Percentiles rank a stretch among this genome's conserved stretches.
Conservation (phyloP, 2,888 invertebrate species). For the Neuroscelio doddi region DNA sequence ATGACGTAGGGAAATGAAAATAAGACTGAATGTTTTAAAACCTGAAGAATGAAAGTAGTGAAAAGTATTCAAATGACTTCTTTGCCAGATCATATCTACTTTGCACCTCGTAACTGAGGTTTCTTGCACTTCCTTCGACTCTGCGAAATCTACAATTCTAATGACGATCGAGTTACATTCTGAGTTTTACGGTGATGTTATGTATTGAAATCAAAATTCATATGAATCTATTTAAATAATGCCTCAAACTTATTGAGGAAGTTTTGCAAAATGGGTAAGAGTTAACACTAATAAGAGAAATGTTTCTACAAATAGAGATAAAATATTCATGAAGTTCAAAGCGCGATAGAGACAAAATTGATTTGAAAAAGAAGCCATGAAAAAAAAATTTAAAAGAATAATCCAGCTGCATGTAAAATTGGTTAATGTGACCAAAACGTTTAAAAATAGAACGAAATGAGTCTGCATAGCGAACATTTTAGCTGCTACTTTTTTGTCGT, state of each 20-base stretch:
- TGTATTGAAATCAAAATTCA: slow-evolving; percentile 41
- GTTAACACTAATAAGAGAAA: slow-evolving; percentile 26
- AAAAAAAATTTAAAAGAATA: too few relatives aligned
- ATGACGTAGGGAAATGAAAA: too few relatives aligned
- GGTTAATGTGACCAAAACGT: too few relatives aligned
- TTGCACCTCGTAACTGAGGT: slow-evolving; percentile 44
- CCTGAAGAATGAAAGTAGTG: slow-evolving; percentile 16
- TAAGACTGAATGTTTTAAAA: too few relatives aligned
- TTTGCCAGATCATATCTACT: slow-evolving; percentile 41
- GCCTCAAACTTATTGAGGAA: slow-evolving; percentile 36
- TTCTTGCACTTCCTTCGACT: slow-evolving; percentile 19
- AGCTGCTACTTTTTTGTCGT: too few relatives aligned
- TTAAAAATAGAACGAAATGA: too few relatives aligned
- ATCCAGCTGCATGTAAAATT: too few relatives aligned
- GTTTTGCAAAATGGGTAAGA: slow-evolving; percentile 8
- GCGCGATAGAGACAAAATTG: too few relatives aligned
- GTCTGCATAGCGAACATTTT: too few relatives aligned
- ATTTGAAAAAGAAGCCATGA: too few relatives aligned
- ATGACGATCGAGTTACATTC: slow-evolving; percentile 33
- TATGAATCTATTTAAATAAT: slow-evolving; percentile 41
- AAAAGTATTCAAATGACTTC: slow-evolving; percentile 44
- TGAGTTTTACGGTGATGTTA: slow-evolving; percentile 24
- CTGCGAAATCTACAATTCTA: slow-evolving; percentile 41
- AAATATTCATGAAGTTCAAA: slow-evolving; percentile 10
- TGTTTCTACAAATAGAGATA: slow-evolving; percentile 14